A percentile compares a stretch with the other conserved stretches of the same genome.
Evolutionary conservation across 2,797 vertebrate species (phyloP).

Genomic region (Synanceia verrucosa): DNA sequence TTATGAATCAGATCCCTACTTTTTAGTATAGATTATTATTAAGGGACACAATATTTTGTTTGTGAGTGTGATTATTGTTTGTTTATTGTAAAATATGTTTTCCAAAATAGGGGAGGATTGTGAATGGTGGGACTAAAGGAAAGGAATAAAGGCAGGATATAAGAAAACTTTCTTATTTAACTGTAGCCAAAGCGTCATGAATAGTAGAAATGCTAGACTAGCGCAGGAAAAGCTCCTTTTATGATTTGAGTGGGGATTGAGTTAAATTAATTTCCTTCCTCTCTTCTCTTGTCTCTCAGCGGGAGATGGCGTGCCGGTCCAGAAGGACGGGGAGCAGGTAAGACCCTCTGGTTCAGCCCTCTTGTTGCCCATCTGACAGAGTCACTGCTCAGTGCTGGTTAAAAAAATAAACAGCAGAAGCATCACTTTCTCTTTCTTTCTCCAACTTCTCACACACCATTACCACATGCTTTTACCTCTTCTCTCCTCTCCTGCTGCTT

Average conservation of each 20-base stretch:
- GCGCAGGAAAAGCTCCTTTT: too few species aligned
- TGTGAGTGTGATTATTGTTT: background rate
- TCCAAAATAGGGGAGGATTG: too few species aligned
- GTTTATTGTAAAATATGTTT: too few species aligned
- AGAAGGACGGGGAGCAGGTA: constrained; percentile 98
- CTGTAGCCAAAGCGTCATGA: background rate
- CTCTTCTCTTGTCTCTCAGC: constrained; percentile 75
- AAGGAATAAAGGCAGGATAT: background rate
- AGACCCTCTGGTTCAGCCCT: constrained; percentile 65
- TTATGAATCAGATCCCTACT: too few species aligned
- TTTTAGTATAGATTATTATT: background rate
- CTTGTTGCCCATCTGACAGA: constrained; percentile 44
- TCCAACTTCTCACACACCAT: constrained; percentile 35
- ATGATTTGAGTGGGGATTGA: background rate
- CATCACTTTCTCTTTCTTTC: constrained; percentile 42
- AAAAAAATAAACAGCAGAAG: constrained; percentile 39
- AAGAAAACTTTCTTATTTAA: background rate
- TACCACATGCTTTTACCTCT: constrained; percentile 16
- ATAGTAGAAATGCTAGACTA: background rate
- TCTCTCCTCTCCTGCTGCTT: constrained; percentile 14
- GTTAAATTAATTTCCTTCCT: background rate
- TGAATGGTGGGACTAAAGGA: background rate
- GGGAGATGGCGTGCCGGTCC: constrained; percentile 92
- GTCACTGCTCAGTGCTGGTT: constrained; percentile 40
- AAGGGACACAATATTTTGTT: background rate